These are phyloP conservation scores for Drosophila bifasciata DNA, from an alignment of 1,140 invertebrate species.

Conservation along the genomic window DNA sequence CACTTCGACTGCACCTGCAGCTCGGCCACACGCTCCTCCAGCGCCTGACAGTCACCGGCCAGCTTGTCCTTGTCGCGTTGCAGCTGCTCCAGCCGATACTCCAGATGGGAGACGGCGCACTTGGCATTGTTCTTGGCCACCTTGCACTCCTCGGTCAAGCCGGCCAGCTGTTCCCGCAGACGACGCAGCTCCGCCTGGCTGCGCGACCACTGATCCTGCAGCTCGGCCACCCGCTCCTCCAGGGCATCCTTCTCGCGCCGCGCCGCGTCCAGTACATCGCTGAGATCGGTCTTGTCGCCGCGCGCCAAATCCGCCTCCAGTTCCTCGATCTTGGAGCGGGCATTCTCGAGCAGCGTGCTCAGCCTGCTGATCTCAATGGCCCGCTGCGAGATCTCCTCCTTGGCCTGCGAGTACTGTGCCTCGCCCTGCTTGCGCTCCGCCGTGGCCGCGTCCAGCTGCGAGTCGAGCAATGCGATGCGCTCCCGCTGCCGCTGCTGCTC, in stretches of 20 bases:
- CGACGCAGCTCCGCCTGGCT: conserved; percentile 90
- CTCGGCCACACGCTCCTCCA: conserved; percentile 90
- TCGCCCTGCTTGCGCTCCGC: conserved; percentile 90
- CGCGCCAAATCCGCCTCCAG: conserved; percentile 86
- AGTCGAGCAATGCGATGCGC: conserved; percentile 88
- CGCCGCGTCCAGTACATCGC: conserved; percentile 89
- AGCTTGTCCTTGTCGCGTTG: conserved; percentile 89
- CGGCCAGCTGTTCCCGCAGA: conserved; percentile 89
- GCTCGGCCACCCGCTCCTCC: conserved; percentile 88
- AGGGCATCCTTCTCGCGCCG: conserved; percentile 89
- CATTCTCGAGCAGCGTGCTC: conserved; percentile 91
- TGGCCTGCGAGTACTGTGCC: conserved; percentile 88
- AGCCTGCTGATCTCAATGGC: conserved; percentile 91
- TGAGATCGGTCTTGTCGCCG: conserved; percentile 88
- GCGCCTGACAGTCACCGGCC: conserved; percentile 88
- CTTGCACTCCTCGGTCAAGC: conserved; percentile 91
- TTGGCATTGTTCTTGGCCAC: conserved; percentile 93
- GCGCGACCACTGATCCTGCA: conserved; percentile 91
- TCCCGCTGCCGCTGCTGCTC: conserved; percentile 88
- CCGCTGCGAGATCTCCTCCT: conserved; percentile 87
- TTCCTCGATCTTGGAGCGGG: conserved; percentile 89
- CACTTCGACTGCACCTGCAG: conserved; percentile 89
- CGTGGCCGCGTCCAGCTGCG: conserved; percentile 88
- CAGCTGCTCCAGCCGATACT: conserved; percentile 90
- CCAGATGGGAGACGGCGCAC: conserved; percentile 90